Evolutionary conservation across 2,888 invertebrate genomes (phyloP).

Genomic region (Adelphocoris suturalis): DNA sequence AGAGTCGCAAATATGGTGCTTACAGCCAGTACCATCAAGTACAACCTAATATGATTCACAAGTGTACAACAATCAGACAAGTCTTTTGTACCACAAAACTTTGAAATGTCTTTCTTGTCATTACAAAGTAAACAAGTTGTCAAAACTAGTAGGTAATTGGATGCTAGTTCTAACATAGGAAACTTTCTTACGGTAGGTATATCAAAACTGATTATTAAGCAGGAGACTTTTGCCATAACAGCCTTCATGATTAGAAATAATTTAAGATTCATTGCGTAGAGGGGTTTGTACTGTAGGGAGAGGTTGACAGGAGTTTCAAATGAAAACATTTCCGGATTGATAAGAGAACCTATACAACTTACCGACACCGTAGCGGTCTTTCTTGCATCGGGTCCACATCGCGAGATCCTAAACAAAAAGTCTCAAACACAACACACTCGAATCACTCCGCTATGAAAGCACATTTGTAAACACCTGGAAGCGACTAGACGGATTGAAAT

Average conservation of each 20-base stretch:
- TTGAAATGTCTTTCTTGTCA: not conserved
- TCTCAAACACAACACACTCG: not conserved
- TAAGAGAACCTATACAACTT: constrained; percentile 15
- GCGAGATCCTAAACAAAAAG: not conserved
- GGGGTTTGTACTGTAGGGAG: not conserved
- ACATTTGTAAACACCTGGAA: not conserved
- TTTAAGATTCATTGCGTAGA: too few relatives aligned
- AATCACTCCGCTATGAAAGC: constrained; percentile 1
- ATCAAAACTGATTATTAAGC: too few relatives aligned
- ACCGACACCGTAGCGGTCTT: constrained; percentile 69
- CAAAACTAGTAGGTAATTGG: not conserved
- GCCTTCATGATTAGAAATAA: too few relatives aligned
- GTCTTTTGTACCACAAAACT: too few relatives aligned
- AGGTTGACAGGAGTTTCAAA: not conserved
- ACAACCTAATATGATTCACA: too few relatives aligned
- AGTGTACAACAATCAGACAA: too few relatives aligned
- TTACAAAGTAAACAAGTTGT: not conserved
- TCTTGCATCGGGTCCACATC: constrained; percentile 63
- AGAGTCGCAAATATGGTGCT: too few relatives aligned
- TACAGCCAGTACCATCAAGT: too few relatives aligned
- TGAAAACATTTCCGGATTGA: not conserved
- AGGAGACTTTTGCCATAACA: too few relatives aligned
- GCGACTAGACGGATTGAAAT: not conserved
- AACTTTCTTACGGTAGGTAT: too few relatives aligned
- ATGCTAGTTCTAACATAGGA: too few relatives aligned